Percentiles rank a stretch among this genome's conserved stretches.
phyloP scores from a whole-genome alignment of 2,113 vertebrate genomes.

The Muscicapa adusta region DNA sequence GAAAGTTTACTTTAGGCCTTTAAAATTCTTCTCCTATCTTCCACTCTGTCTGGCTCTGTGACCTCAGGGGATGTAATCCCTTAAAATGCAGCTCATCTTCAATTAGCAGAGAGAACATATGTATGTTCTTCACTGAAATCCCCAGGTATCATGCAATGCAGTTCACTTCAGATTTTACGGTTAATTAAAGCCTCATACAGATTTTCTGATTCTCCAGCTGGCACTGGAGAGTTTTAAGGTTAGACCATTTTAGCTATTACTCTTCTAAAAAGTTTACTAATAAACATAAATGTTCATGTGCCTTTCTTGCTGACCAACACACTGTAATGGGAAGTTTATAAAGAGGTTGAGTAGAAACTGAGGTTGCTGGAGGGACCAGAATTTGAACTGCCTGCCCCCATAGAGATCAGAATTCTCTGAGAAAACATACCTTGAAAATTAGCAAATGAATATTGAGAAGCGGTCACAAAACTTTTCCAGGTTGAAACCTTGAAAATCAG shows the following conservation, averaged over 20 bases:
- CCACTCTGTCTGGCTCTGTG: background rate
- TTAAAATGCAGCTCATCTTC: constrained; percentile 76
- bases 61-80: constrained; percentile 65
- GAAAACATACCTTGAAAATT: background rate
- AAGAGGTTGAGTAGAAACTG: background rate
- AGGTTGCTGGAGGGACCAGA: background rate
- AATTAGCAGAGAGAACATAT: constrained; percentile 77
- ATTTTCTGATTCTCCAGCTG: constrained; percentile 70
- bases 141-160: constrained; percentile 64
- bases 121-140: constrained; percentile 73
- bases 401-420: background rate
- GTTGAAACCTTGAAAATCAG: background rate
- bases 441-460: background rate
- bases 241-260: constrained; percentile 42
- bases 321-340: background rate
- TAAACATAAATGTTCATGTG: constrained; percentile 34
- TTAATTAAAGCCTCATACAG: constrained; percentile 73
- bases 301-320: constrained; percentile 5
- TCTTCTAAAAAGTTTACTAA: constrained; percentile 54
- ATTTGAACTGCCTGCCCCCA: background rate
- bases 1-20: constrained; percentile 65
- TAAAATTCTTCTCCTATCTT: constrained; percentile 61
- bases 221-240: constrained; percentile 52
- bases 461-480: background rate
- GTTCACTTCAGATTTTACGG: constrained; percentile 70